Conservation (phyloP, 2,113 vertebrate genomes). For the Heptranchias perlo region DNA sequence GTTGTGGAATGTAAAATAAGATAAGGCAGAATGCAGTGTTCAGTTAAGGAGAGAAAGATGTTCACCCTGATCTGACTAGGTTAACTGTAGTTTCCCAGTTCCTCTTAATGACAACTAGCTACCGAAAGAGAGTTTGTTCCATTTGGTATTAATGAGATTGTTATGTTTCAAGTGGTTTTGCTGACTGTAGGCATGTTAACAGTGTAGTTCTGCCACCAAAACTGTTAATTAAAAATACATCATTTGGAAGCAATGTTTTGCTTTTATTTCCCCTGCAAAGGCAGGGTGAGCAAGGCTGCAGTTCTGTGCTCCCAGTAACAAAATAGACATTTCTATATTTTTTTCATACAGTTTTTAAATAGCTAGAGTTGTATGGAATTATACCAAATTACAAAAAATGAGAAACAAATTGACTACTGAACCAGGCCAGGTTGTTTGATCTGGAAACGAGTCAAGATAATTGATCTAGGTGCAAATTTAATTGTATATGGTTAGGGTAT, state of each 20-base stretch:
- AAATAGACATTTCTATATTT: background rate
- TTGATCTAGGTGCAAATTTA: too few species aligned
- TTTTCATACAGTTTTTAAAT: background rate
- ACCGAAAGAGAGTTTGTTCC: background rate
- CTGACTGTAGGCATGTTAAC: background rate
- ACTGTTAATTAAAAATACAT: constrained; percentile 9
- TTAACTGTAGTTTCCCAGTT: background rate
- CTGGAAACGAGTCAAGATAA: too few species aligned
- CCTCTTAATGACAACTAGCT: background rate
- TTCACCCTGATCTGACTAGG: background rate
- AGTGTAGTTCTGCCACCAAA: background rate
- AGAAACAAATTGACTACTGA: background rate
- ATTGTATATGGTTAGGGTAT: too few species aligned
- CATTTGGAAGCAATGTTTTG: background rate
- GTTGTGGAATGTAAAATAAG: background rate
- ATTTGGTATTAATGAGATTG: background rate
- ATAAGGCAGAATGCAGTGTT: background rate
- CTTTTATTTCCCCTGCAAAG: background rate
- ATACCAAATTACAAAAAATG: background rate
- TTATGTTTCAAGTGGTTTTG: background rate
- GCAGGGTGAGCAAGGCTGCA: background rate
- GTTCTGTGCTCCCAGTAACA: background rate
- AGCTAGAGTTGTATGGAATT: too few species aligned
- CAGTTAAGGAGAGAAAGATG: background rate
- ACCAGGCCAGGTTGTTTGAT: too few species aligned